Base-by-base conservation (phyloP, 2,888 invertebrate genomes). In the Epinotia nisella region DNA sequence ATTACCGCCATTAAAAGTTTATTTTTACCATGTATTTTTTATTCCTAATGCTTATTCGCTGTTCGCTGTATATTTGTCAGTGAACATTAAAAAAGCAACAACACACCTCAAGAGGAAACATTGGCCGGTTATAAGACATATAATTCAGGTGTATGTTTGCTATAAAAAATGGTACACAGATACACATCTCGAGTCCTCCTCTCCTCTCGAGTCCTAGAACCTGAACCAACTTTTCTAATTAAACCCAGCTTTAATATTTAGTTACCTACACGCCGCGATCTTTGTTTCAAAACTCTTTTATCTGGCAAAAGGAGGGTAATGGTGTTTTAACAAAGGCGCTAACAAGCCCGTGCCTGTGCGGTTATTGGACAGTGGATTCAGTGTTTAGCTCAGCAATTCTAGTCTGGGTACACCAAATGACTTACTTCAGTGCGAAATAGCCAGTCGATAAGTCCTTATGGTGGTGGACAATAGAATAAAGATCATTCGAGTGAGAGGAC, bases 171-270 rank as follows among this genome's bases (percentile, higher is more conserved):
- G 5, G 7, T 29, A 35, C 0, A 9, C 35, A 35, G 9, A 35
- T 35, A 35, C 35, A 35, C 35, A 35, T 35, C 9, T 9, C 35
- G 49, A 49, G 3, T 1, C n/a, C 49, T n/a, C 13, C 41, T 13
- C 41, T 13, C n/a, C 13, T 21, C 7, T 21, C 2, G 5, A 19
- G 19, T 41, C 41, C 4, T 10, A 19, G 49, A 51, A 51, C 49
- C 19, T 17, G 29, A 64, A 59, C 55, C 10, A 66, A 68, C 56
- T 68, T 73, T 64, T 58, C 62, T 68, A 68, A 73, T 73, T 68
- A 64, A 58, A 64, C 72, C 9, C 21, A n/a, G 39, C 24, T 58
- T 68, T 55, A 45, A 64, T 68, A 68, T 71, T 59, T 53, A 72
- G 61, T 29, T 61, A 39, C 71, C 58, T 24, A 73, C 72, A 62